Conservation (phyloP, 2,797 vertebrate species). For the Babyrousa celebensis region DNA sequence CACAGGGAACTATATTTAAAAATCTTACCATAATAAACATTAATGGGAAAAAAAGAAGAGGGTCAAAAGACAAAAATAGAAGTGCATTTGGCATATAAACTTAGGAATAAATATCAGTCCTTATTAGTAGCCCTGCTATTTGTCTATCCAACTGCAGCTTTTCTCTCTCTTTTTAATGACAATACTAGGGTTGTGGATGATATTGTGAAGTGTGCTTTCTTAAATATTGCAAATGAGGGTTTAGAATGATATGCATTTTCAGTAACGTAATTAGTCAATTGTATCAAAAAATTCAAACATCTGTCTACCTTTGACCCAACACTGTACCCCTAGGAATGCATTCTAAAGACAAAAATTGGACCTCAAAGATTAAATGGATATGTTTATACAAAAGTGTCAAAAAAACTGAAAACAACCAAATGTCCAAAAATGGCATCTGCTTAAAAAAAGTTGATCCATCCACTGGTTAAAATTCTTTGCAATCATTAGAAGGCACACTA, state of each 20-base stretch:
- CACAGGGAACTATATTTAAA: background rate
- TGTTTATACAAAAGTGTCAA: background rate
- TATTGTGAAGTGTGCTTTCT: background rate
- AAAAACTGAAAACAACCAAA: slow-evolving; percentile 14
- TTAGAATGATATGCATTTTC: slow-evolving; percentile 18
- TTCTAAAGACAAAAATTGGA: slow-evolving; percentile 36
- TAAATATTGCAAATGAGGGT: background rate
- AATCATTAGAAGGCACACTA: background rate
- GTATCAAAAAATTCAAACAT: slow-evolving; percentile 32
- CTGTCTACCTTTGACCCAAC: background rate
- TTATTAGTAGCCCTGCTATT: background rate
- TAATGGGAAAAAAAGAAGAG: background rate
- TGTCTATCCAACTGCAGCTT: background rate
- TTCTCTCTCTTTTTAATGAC: background rate
- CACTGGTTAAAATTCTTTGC: background rate
- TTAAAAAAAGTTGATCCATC: background rate
- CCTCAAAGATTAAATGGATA: background rate
- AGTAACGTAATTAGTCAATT: background rate
- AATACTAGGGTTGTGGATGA: background rate
- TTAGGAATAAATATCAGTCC: background rate
- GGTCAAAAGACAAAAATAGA: background rate
- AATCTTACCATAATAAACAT: background rate
- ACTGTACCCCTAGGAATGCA: background rate
- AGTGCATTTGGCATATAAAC: background rate
- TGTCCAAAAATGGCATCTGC: background rate